Conservation (phyloP, 2,113 vertebrate genomes). For the Carassius carassius region DNA sequence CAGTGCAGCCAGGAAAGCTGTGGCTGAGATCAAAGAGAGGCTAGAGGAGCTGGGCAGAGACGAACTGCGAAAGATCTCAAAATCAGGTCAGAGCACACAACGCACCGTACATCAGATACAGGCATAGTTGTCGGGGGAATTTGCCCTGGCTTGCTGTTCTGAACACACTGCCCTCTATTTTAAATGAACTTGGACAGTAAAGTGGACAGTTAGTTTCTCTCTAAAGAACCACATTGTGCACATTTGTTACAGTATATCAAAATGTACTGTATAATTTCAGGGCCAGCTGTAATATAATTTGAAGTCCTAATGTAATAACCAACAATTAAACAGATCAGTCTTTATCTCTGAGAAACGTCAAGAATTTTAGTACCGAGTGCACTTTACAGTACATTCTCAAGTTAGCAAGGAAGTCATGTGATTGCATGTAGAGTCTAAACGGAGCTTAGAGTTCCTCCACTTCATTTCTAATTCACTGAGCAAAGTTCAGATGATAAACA, state of each 20-base stretch:
- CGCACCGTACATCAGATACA: not conserved
- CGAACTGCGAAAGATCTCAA: constrained; percentile 76
- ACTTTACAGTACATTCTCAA: constrained; percentile 14
- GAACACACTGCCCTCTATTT: constrained; percentile 14
- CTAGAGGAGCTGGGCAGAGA: constrained; percentile 77
- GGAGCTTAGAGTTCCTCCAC: constrained; percentile 5
- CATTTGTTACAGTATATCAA: not conserved
- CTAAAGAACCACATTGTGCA: not conserved
- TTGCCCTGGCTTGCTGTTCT: not conserved
- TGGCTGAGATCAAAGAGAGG: constrained; percentile 77
- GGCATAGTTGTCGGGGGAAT: not conserved
- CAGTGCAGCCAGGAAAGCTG: constrained; percentile 75
- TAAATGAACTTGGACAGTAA: not conserved
- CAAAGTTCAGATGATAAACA: constrained; percentile 32
- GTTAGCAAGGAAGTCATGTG: constrained; percentile 28
- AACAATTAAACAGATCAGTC: constrained; percentile 3
- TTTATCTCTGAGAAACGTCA: not conserved
- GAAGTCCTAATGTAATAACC: not conserved
- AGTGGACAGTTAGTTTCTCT: not conserved
- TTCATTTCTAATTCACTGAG: constrained; percentile 21
- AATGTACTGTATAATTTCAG: not conserved
- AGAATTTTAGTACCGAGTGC: not conserved
- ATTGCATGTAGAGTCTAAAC: constrained; percentile 43
- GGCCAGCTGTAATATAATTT: not conserved
- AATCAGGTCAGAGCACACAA: constrained; percentile 71